Evolutionary conservation across 1,140 invertebrate genomes (phyloP).

Genomic region (Heliothis subflexa): DNA sequence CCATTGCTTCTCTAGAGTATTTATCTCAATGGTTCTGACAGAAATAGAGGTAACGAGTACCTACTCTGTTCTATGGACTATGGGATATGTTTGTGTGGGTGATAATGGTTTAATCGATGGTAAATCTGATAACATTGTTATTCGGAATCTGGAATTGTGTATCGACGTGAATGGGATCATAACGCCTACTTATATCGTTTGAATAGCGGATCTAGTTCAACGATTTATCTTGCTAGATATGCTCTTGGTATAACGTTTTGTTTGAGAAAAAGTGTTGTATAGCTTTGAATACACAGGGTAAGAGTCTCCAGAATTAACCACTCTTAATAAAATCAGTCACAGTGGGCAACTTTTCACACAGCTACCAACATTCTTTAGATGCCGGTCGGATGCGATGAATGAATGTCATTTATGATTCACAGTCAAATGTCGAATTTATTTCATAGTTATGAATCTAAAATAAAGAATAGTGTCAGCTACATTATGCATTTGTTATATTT

Average conservation of each 20-base stretch:
- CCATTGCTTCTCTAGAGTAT: too few relatives aligned
- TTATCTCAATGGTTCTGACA: not conserved
- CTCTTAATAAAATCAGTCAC: too few relatives aligned
- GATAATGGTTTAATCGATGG: conserved; percentile 3
- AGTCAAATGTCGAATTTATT: too few relatives aligned
- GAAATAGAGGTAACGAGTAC: not conserved
- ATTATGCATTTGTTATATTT: too few relatives aligned
- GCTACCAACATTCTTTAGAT: too few relatives aligned
- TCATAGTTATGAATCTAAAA: too few relatives aligned
- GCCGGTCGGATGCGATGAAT: too few relatives aligned
- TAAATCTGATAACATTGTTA: conserved; percentile 7
- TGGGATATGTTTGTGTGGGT: not conserved
- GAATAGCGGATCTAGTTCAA: not conserved
- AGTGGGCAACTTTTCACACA: too few relatives aligned
- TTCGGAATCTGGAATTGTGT: not conserved
- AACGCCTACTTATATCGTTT: not conserved
- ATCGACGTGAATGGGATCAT: not conserved
- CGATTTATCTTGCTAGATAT: not conserved
- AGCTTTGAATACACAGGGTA: not conserved
- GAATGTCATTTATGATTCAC: too few relatives aligned
- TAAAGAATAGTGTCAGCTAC: too few relatives aligned
- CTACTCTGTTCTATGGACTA: not conserved
- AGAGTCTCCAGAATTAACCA: too few relatives aligned
- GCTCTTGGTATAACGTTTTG: not conserved
- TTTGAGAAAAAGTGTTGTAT: too few relatives aligned